Evolutionary conservation across 2,888 invertebrate genomes (phyloP), one percentile per base, ranked within the genome.

Genomic region (Micoletzkya japonica): DNA sequence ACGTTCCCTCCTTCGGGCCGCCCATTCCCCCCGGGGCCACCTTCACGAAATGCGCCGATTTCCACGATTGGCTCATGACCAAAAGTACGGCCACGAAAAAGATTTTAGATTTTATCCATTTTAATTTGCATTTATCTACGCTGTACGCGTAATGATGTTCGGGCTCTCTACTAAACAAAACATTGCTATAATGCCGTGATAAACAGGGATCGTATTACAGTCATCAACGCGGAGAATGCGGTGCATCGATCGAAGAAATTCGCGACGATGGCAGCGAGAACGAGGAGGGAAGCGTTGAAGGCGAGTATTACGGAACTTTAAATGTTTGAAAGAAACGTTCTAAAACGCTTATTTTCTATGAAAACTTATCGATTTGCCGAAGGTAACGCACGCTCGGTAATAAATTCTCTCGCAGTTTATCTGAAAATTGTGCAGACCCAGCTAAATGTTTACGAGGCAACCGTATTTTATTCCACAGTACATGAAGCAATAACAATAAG

Each of bases 1-100:
- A 95, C 88, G 95, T 96, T 75, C 93, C 95, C 77, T 90, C 93
- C 74, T 96, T 96, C 87, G 96, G 96, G 52, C 96, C 96, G n/a
- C 93, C 94, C 0, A 91, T 96, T 77, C 92, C 92, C 79, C 91
- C 92, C 78, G 92, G 92, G 70, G 93, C 92, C 4, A 90, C 91
- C 37, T 95, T 94, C 86, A 90, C 91, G 17, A 94, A 94, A 86
- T 92, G 93, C 70, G 92, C 92, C 87, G 90, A 91, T n/a, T 95
- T 96, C 87, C 92, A 93, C n/a, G 94, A 96, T 86, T 93, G 95
- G 87, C 89, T 96, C 60, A 88, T 95, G 82, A 93, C 95, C 70
- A 96, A 96, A 91, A 88, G 90, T 90, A 83, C 77, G 82, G 69
- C 66, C 2, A 26, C 30, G 54, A 52, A n/a, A n/a, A n/a, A n/a